Conservation (phyloP, 2,113 vertebrate species). For the Antennarius striatus region DNA sequence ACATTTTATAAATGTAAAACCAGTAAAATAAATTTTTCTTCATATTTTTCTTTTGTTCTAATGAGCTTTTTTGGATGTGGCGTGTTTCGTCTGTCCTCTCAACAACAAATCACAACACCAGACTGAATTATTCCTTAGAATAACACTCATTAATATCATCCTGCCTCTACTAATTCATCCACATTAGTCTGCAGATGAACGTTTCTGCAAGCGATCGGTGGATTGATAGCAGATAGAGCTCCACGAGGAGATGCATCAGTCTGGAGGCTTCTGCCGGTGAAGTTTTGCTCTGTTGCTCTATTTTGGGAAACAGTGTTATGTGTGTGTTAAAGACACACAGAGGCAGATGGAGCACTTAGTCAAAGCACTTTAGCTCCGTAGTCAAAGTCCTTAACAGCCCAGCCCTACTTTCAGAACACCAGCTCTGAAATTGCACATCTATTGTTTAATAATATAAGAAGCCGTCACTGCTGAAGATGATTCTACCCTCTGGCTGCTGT, state of each 20-base stretch:
- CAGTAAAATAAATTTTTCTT: too few relatives aligned
- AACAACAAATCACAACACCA: too few relatives aligned
- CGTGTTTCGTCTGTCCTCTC: too few relatives aligned
- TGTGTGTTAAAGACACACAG: slow-evolving; percentile 48
- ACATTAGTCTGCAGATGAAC: background rate
- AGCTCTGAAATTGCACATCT: slow-evolving; percentile 11
- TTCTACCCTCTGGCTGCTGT: too few relatives aligned
- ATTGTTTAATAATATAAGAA: slow-evolving; percentile 42
- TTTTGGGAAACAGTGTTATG: slow-evolving; percentile 44
- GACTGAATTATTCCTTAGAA: too few relatives aligned
- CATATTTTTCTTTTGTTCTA: too few relatives aligned
- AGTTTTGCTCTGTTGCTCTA: slow-evolving; percentile 36
- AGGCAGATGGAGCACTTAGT: slow-evolving; percentile 62
- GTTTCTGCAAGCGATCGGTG: background rate
- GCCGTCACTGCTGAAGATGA: slow-evolving; percentile 1
- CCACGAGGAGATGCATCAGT: background rate
- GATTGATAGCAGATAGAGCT: background rate
- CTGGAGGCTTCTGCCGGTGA: slow-evolving; percentile 12
- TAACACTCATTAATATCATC: too few relatives aligned
- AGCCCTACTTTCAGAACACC: background rate
- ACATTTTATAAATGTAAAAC: too few relatives aligned
- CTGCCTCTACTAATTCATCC: too few relatives aligned
- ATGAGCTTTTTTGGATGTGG: too few relatives aligned
- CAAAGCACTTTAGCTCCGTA: slow-evolving; percentile 54
- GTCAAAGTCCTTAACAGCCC: slow-evolving; percentile 35